Evolutionary conservation across 2,113 vertebrate species (phyloP), one percentile per base, ranked within the genome.

Genomic region (Istiophorus platypterus): DNA sequence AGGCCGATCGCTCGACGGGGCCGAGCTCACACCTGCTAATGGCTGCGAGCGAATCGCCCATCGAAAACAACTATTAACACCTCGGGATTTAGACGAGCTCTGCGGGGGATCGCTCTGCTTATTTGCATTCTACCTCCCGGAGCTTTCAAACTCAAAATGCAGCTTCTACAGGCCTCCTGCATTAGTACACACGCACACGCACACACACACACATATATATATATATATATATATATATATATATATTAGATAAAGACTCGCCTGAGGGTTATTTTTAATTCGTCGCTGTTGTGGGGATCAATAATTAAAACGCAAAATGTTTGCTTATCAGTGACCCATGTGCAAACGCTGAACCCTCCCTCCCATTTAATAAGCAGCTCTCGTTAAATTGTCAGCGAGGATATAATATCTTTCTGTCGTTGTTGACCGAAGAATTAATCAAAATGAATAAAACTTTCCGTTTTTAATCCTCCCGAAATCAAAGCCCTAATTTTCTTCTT

Each of bases 11-110:
- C 59, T 56, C 67, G 7, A 54, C 27, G 34, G 61, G 71, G 72
- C 59, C 62, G 76, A 75, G 7, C 74, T 93, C 92, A 89, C 94
- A 95, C 92, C 88, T 95, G 92, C 86, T 92, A 92, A 94, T 91
- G 91, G 82, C 31, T 41, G 37, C 22, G 63, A 83, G 79, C 31
- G 86, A 51, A 73, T 88, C 75, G 81, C 61, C 90, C 90, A 93
- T 92, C 88, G 89, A 93, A 84, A 89, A 62, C 59, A 10, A 57
- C 77, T 27, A 80, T 93, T 89, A 89, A 89, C 93, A 87, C 89
- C 85, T 79, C 72, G 1, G 72, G 27, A 84, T 84, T 65, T 22
- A 22, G 39, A 82, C 9, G 41, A 64, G 78, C 81, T 54, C 81
- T 2, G 66, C 83, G 1, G 72, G 31, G 85, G 47, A 63, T 42